Conservation (phyloP, 2,113 vertebrate species). For the Tursiops truncatus region DNA sequence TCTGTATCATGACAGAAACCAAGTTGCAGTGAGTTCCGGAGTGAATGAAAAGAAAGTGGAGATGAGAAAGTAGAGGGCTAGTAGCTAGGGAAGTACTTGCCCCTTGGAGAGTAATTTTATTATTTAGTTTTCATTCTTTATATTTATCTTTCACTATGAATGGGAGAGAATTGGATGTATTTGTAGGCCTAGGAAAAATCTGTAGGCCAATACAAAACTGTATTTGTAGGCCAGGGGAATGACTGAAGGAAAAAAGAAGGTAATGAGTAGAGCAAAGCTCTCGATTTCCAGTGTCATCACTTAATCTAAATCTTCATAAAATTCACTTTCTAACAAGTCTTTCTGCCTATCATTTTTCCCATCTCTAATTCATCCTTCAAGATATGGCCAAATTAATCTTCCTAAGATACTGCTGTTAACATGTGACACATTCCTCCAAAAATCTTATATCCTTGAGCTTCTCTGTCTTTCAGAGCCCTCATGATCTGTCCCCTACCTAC, state of each 20-base stretch:
- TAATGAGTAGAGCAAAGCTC: neutral
- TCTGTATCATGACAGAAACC: neutral
- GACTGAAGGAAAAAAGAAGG: neutral
- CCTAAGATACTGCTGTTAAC: neutral
- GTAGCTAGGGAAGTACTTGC: neutral
- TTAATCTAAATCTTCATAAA: conserved; percentile 24
- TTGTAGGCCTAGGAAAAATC: neutral
- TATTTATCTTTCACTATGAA: neutral
- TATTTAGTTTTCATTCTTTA: conserved; percentile 7
- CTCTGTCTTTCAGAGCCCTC: neutral
- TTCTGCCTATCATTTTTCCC: neutral
- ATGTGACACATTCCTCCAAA: neutral
- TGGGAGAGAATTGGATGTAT: neutral
- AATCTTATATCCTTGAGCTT: neutral
- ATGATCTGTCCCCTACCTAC: neutral
- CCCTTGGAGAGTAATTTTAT: neutral
- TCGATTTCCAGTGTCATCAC: neutral
- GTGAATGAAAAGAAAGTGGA: neutral
- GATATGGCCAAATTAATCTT: neutral
- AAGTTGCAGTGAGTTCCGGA: neutral
- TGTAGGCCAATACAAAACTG: neutral
- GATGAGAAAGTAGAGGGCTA: neutral
- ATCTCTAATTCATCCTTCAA: neutral
- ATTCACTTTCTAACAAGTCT: neutral
- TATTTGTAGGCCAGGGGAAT: neutral